Conservation (phyloP, 2,113 vertebrate genomes). For the Pontoporia blainvillei region DNA sequence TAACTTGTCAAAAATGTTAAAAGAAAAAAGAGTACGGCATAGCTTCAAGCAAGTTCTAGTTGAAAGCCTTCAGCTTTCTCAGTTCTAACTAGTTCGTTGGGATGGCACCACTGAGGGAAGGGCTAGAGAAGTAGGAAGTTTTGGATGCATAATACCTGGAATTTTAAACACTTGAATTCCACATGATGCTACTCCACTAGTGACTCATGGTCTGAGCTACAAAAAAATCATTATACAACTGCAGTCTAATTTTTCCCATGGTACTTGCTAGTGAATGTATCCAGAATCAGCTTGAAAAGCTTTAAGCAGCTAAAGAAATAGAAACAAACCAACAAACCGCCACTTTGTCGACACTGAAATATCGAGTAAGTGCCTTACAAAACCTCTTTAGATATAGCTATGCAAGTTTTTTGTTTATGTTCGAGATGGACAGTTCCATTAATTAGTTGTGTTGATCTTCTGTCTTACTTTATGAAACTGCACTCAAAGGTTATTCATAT, state of each 20-base stretch:
- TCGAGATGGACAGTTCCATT: constrained; percentile 77
- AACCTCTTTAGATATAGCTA: constrained; percentile 96
- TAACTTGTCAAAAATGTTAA: constrained; percentile 40
- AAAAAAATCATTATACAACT: constrained; percentile 67
- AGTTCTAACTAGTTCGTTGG: neutral
- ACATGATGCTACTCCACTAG: constrained; percentile 39
- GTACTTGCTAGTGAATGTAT: constrained; percentile 79
- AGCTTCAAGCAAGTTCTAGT: constrained; percentile 21
- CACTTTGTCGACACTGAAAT: constrained; percentile 80
- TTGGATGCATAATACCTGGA: constrained; percentile 65
- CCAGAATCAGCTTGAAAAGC: constrained; percentile 77
- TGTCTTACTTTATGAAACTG: constrained; percentile 79
- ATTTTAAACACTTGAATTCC: constrained; percentile 73
- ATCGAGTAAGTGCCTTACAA: constrained; percentile 93
- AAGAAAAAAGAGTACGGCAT: neutral
- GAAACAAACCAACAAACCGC: constrained; percentile 34
- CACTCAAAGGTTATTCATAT: constrained; percentile 78
- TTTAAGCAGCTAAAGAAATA: constrained; percentile 81
- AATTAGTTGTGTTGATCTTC: constrained; percentile 78
- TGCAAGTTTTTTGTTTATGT: constrained; percentile 92
- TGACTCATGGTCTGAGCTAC: constrained; percentile 49
- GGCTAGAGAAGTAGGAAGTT: constrained; percentile 60
- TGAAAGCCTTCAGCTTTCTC: constrained; percentile 46
- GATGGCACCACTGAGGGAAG: constrained; percentile 63
- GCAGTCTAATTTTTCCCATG: constrained; percentile 67